phyloP scores from a whole-genome alignment of 23 tunicate species.

The Diplosoma virens region DNA sequence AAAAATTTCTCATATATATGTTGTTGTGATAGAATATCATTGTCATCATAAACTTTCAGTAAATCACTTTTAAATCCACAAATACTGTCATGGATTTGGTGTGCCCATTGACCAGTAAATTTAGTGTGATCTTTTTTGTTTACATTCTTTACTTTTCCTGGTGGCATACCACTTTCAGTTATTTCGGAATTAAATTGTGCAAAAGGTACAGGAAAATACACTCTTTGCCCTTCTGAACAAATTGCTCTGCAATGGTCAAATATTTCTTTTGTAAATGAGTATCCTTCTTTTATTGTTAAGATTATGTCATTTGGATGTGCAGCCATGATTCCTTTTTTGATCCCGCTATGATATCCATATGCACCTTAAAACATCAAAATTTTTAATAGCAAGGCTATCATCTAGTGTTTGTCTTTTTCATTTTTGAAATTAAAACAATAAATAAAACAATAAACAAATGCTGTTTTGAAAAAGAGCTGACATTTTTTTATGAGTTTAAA shows the following conservation, averaged over 20 bases:
- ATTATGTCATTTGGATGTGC: conserved; percentile 36
- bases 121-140: conserved; percentile 75
- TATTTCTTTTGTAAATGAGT: conserved; percentile 15
- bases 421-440: no score
- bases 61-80: conserved; percentile 45
- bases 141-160: conserved; percentile 76
- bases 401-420: no score
- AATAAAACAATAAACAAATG: no score
- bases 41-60: no score
- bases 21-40: no score
- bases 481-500: no score
- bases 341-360: conserved; percentile 17
- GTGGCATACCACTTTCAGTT: conserved; percentile 83
- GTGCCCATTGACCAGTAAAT: conserved; percentile 86
- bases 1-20: conserved; percentile 61
- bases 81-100: conserved; percentile 26
- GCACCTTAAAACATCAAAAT: no score
- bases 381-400: no score
- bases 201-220: conserved; percentile 82
- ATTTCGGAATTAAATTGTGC: conserved; percentile 68
- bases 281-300: conserved; percentile 38
- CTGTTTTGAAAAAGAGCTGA: no score
- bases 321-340: not conserved
- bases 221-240: conserved; percentile 32
- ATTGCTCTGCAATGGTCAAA: conserved; percentile 48